A percentile compares a stretch with the other conserved stretches of the same genome.
Evolutionary conservation across 2,888 invertebrate genomes (phyloP).

Genomic region (Caenorhabditis sinica): DNA sequence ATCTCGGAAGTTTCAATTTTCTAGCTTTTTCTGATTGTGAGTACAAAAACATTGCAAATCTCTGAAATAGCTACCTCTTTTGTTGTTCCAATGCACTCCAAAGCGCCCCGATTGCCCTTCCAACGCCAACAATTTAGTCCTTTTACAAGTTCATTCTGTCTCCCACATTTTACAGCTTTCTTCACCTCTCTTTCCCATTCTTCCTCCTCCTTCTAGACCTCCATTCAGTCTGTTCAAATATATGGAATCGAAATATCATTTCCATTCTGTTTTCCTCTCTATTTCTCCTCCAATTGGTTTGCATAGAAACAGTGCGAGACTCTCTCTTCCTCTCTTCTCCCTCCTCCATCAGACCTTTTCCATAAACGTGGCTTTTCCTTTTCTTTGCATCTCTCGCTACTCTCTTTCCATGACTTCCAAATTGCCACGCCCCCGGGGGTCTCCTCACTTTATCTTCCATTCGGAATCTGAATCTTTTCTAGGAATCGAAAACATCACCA

Average conservation of each 20-base stretch:
- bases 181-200: not conserved
- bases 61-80: no score
- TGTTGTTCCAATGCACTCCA: no score
- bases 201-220: not conserved
- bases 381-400: constrained; percentile 19
- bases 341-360: not conserved
- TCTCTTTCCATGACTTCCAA: constrained; percentile 5
- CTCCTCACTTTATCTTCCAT: constrained; percentile 35
- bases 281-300: constrained; percentile 10
- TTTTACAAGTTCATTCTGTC: constrained; percentile 13
- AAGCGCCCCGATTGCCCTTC: not conserved
- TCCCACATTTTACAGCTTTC: constrained; percentile 9
- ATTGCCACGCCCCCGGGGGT: constrained; percentile 13
- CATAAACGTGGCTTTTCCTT: constrained; percentile 37
- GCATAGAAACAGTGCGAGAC: constrained; percentile 31
- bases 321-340: not conserved
- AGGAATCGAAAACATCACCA: constrained; percentile 26
- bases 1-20: no score
- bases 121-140: not conserved
- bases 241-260: constrained; percentile 32
- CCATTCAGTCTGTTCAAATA: constrained; percentile 23
- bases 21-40: no score
- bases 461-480: constrained; percentile 41
- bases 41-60: no score
- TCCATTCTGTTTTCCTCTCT: constrained; percentile 20